A percentile compares a stretch with the other conserved stretches of the same genome.
phyloP scores from a whole-genome alignment of 2,113 vertebrate species.

The Variabilichromis moorii region DNA sequence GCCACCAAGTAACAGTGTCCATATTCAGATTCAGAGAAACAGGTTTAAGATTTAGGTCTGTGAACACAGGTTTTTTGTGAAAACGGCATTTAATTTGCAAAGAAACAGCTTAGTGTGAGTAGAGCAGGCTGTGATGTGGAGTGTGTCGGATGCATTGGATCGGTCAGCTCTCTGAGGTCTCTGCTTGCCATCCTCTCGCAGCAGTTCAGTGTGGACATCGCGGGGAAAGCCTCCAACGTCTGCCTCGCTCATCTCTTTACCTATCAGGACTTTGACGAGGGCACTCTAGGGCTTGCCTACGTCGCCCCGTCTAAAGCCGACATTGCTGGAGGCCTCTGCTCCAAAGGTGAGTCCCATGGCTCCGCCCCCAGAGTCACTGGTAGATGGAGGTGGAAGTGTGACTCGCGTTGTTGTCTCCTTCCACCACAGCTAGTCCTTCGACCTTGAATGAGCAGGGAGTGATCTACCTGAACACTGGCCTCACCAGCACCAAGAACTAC shows the following conservation, averaged over 20 bases:
- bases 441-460: constrained; percentile 64
- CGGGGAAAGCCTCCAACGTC: constrained; percentile 83
- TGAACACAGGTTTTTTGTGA: neutral
- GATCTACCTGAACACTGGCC: constrained; percentile 90
- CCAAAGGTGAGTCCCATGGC: constrained; percentile 73
- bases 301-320: constrained; percentile 84
- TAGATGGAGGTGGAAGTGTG: neutral
- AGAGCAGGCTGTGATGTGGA: neutral
- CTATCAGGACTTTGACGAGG: constrained; percentile 95
- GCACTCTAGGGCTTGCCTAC: constrained; percentile 91
- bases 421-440: constrained; percentile 70
- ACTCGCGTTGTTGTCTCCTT: neutral
- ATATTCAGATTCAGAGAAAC: neutral
- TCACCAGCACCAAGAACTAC: constrained; percentile 97
- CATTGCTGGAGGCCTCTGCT: constrained; percentile 90
- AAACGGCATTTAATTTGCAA: neutral
- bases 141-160: neutral
- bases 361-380: neutral
- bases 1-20: neutral
- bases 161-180: neutral
- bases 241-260: constrained; percentile 97
- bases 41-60: neutral
- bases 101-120: neutral
- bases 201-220: constrained; percentile 95
- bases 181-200: constrained; percentile 37